These are phyloP conservation scores for Danio kyathit DNA, from an alignment of 2,797 vertebrate genomes.

Conservation along the genomic window DNA sequence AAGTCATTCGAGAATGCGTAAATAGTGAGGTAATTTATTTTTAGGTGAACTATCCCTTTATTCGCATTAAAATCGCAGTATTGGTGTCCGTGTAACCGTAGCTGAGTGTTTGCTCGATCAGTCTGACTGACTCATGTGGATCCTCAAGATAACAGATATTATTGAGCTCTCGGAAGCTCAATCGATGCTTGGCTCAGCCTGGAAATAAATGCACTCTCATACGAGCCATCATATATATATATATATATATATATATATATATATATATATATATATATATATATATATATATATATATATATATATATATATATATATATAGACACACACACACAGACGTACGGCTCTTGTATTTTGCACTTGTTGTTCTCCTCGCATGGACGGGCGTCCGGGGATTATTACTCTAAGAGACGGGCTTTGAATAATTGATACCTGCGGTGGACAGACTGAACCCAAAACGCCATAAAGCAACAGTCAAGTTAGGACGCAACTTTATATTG, in stretches of 20 bases:
- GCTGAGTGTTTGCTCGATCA: conserved; percentile 28
- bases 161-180: conserved; percentile 20
- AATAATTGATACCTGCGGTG: conserved; percentile 30
- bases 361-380: conserved; percentile 33
- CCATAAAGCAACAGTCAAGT: not conserved
- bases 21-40: too few species aligned
- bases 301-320: too few species aligned
- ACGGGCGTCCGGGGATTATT: conserved; percentile 38
- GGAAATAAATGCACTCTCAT: conserved; percentile 28
- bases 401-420: conserved; percentile 31
- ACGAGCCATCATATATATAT: not conserved
- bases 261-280: too few species aligned
- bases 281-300: too few species aligned
- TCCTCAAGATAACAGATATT: conserved; percentile 25
- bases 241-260: too few species aligned
- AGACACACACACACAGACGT: too few species aligned
- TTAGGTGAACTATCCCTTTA: too few species aligned
- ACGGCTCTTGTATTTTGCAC: not conserved
- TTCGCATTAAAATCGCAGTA: too few species aligned
- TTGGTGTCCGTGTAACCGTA: too few species aligned
- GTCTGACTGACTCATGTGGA: conserved; percentile 15
- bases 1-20: too few species aligned
- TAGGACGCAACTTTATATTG: not conserved
- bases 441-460: not conserved
- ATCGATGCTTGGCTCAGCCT: not conserved